Evolutionary conservation across 2,113 vertebrate genomes (phyloP), one percentile per base, ranked within the genome.

Genomic region (Emydura subglobosa): DNA sequence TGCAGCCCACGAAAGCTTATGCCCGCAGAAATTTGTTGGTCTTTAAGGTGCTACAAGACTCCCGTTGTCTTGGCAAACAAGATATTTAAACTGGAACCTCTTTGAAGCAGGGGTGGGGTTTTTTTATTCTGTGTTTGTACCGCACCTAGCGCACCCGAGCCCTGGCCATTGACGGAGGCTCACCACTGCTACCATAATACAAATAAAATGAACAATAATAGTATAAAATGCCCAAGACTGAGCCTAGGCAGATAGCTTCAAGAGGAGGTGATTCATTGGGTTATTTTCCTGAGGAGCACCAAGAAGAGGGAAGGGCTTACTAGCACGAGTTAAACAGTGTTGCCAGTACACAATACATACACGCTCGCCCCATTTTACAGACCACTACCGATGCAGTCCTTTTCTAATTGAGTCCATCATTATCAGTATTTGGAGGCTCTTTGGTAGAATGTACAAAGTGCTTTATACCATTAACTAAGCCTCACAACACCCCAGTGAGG

Each of bases 1-100:
- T 39, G 39, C 39, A 39, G 39, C 39, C 39, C 39, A 39, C 39
- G 39, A 39, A 39, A 39, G 39, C 39, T 39, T 39, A 39, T 39
- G 39, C 39, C 39, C 39, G 3, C 39, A 39, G 39, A 39, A 39
- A 39, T 39, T 39, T 39, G 39, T 39, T 39, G 39, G 39, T 39
- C 39, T 39, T 39, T 39, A 39, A 39, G 39, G 39, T 39, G 39
- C 39, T 3, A 39, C 39, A 39, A 3, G 39, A 39, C 39, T 39
- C 39, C 39, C 39, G 39, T 39, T 39, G 39, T 39, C 31, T 1
- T 0, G 55, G 76, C 9, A 55, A 5, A 34, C 42, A 27, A 8
- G 1, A 49, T 1, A 3, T 16, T 4, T 0, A 0, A 39, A 10
- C 2, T 42, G 68, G 39, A 1, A 6, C n/a, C 44, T 54, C 44